Evolutionary conservation across 2,888 invertebrate species (phyloP), one percentile per base, ranked within the genome.

Genomic region (Gerris lacustris): DNA sequence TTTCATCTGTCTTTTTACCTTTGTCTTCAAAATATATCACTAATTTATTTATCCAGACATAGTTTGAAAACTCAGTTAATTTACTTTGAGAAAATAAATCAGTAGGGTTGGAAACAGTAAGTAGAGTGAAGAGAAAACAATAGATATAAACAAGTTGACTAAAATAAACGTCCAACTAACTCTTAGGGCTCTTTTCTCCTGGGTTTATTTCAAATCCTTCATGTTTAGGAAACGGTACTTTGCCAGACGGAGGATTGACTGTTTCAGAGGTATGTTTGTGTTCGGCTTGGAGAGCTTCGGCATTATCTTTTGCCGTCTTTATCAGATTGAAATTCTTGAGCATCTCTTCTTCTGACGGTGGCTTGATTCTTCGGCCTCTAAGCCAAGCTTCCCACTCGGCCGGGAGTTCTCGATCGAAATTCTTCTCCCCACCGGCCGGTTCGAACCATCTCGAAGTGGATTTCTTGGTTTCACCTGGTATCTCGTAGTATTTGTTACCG

Each of bases 321-420:
- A 90, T 88, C 62, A 91, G 82, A 18, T 87, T 86, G 66, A 88
- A 79, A 81, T 91, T 94, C 76, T 81, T 83, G 9, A 84, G 81
- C 6, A 92, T 82, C 81, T 94, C 93, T 73, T 89, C 88, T 73
- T 84, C 85, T 0, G 86, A 84, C 0, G 94, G 94, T 66, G 91
- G 88, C 0, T 86, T 83, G 2, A 76, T 77, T 76, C 87, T 84
- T 76, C 88, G 81, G 75, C 85, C 84, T 75, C 93, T 82, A 67
- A 94, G 81, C 94, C 94, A 94, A 6, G 93, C 83, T 78, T 92
- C 91, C 94, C 94, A 94, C 81, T 94, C 94, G 0, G 90, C 86
- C 0, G 93, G 90, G 76, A 91, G 78, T 77, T 91, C 90, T 78
- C 89, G 86, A 73, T 88, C 85, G 76, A 89, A 90, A 31, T 83